Evolutionary conservation across 2,888 invertebrate species (phyloP), one percentile per base, ranked within the genome.

Genomic region (Chesias legatella): DNA sequence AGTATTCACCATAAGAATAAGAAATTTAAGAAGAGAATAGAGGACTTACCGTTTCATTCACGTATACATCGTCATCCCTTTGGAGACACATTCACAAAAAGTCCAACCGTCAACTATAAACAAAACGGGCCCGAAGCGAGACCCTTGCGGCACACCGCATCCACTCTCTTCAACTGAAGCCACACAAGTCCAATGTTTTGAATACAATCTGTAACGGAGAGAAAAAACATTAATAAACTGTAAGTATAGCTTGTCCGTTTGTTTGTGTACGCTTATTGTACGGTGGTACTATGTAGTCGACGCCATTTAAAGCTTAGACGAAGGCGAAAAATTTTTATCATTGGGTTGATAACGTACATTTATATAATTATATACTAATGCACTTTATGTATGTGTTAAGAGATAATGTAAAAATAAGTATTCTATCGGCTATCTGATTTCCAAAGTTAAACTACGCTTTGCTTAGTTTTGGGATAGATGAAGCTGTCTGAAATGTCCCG

Each of bases 141-240:
- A 43, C 54, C 84, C 83, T 57, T 79, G 80, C 73, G 79, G 74
- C 71, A 79, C 75, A 40, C 81, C 77, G 54, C 72, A 57, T 48
- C 59, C 63, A 64, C 62, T 56, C 65, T 66, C 75, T 67, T 65
- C 66, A 55, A 56, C 55, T 63, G 68, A 84, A 72, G 63, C 66
- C 67, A 58, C 53, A 58, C 60, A 70, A 63, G 65, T 63, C 61
- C 58, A 45, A 74, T 88, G 86, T 86, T 86, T 84, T 84, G 79
- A 81, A 85, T 82, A 84, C 85, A 81, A 80, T 82, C 86, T 88
- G 85, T 75, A 85, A 83, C 76, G 79, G 76, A 81, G 77, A 79
- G 59, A 79, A 84, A 85, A 79, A 84, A 83, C 77, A 85, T 85
- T 86, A 85, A 81, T 84, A 84, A 84, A 81, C 76, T 75, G 61